Base-by-base conservation (phyloP, 1,140 invertebrate genomes). In the Hyles vespertilio region DNA sequence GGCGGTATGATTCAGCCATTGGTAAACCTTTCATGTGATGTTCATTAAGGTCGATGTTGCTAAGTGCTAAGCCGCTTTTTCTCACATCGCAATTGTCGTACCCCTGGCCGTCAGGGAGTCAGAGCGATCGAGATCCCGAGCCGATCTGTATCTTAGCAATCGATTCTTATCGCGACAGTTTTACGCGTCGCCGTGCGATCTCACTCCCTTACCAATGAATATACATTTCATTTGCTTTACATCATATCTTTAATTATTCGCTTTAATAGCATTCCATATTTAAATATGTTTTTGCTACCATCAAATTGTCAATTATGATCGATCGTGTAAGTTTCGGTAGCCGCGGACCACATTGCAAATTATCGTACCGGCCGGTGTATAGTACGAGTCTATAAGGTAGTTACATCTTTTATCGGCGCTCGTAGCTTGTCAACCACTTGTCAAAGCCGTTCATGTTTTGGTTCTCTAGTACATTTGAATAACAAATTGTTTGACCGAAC, bases 81-180 rank as follows among this genome's bases (percentile, higher is more conserved):
- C 36, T 40, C 36, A 40, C 36, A 40, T 67, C 72, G 67, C 79
- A 74, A 79, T 68, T 79, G 75, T 76, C 79, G 67, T 65, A 57
- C 51, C 59, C 5, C 46, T 48, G 61, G 61, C 66, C 64, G 61
- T 47, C 51, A 64, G 53, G 53, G 22, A 22, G 22, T 22, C 22
- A 22, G 22, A 22, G 22, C 22, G 22, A 22, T 22, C 22, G 49
- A 60, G 69, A 60, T 50, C 64, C 67, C 72, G 56, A 63, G 43
- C 63, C 63, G 81, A 87, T 86, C 63, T 66, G 65, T 80, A 83
- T 84, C 84, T 73, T 54, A 32, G 56, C 70, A 72, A 79, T 80
- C 61, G 81, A 87, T 87, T 65, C 66, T 77, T 82, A 87, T 87
- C 84, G 59, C 65, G 84, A 80, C 84, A 87, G 81, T 84, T 83